phyloP scores from a whole-genome alignment of 2,888 invertebrate species.

The Dusona sp. region DNA sequence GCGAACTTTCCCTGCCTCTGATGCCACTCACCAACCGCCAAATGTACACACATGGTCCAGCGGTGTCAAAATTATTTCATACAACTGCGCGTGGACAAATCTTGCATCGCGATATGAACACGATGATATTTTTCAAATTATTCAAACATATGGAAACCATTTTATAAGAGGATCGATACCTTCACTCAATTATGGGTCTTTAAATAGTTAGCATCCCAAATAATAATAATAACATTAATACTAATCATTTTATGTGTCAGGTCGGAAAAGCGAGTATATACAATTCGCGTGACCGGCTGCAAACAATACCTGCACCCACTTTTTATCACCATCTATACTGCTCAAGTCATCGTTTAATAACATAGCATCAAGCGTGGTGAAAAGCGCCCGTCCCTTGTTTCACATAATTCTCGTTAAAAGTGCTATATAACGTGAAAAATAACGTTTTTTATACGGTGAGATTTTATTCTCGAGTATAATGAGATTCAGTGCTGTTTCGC shows the following conservation, averaged over 20 bases:
- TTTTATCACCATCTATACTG: background rate
- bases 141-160: background rate
- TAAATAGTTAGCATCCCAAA: background rate
- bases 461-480: conserved; percentile 25
- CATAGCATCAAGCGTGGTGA: background rate
- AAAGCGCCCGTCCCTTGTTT: background rate
- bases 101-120: background rate
- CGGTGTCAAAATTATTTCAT: background rate
- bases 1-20: background rate
- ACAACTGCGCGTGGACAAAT: background rate
- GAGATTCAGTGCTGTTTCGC: conserved; percentile 17
- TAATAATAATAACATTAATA: background rate
- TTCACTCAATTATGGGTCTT: background rate
- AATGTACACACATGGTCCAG: conserved; percentile 1
- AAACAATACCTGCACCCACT: background rate
- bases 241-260: background rate
- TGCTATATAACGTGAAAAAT: background rate
- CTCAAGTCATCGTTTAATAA: conserved; percentile 15
- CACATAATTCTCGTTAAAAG: background rate
- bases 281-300: background rate
- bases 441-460: background rate
- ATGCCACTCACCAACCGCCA: background rate
- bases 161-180: background rate
- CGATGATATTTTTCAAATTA: background rate
- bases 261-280: background rate